Percentiles rank a stretch among this genome's conserved stretches.
These are phyloP conservation scores for Microcebus jonahi DNA, from an alignment of 2,113 vertebrate species.

Conservation along the genomic window DNA sequence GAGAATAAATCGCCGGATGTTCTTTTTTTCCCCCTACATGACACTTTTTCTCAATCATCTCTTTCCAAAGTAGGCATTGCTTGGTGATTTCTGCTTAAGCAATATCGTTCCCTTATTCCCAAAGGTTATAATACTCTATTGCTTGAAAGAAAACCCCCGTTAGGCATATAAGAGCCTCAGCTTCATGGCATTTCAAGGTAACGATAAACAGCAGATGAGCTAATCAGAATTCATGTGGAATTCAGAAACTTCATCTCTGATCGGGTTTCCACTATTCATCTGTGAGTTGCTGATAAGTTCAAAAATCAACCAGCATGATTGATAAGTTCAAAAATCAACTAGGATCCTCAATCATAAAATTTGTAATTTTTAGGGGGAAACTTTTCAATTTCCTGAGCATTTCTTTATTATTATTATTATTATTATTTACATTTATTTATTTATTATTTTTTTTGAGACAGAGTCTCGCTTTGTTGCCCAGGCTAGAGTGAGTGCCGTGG, in stretches of 20 bases:
- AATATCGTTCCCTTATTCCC: constrained; percentile 2
- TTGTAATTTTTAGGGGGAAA: too few relatives aligned
- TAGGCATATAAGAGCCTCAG: neutral
- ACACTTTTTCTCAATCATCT: neutral
- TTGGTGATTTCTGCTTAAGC: neutral
- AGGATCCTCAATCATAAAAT: too few relatives aligned
- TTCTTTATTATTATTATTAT: too few relatives aligned
- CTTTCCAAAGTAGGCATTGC: neutral
- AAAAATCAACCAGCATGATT: neutral
- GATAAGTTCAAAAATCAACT: too few relatives aligned
- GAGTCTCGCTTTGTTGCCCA: too few relatives aligned
- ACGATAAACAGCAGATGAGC: neutral
- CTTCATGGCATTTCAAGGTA: neutral
- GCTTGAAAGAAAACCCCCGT: neutral
- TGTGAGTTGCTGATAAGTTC: neutral
- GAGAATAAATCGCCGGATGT: neutral
- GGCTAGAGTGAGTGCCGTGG: too few relatives aligned
- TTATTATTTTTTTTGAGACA: too few relatives aligned
- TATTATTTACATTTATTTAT: too few relatives aligned
- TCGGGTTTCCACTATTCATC: neutral
- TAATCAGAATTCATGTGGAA: neutral
- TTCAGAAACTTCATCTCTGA: neutral
- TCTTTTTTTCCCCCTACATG: neutral
- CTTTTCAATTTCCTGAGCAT: too few relatives aligned
- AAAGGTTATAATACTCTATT: neutral